These are phyloP conservation scores for Mythimna vitellina DNA, from an alignment of 2,888 invertebrate species.

Conservation along the genomic window DNA sequence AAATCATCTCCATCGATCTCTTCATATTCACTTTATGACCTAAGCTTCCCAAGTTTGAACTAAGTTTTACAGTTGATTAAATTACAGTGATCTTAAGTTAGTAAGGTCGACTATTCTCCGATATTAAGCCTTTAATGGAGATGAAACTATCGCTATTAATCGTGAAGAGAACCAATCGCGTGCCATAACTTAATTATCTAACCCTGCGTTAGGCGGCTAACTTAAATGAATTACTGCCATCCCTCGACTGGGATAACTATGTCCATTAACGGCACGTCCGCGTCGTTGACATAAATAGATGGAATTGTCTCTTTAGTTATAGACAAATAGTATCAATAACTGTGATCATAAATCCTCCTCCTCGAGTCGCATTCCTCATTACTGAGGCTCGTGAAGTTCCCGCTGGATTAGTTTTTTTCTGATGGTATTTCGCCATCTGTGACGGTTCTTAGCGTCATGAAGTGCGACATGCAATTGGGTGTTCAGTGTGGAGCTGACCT, in stretches of 20 bases:
- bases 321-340: background rate
- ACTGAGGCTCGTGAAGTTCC: no score
- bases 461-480: no score
- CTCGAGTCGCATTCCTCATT: no score
- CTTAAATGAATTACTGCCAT: conserved; percentile 41
- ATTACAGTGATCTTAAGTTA: conserved; percentile 6
- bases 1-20: background rate
- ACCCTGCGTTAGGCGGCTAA: conserved; percentile 8
- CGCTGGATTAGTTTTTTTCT: no score
- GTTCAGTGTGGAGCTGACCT: no score
- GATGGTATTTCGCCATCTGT: no score
- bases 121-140: conserved; percentile 24
- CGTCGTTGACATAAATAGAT: background rate
- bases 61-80: background rate
- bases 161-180: conserved; percentile 20
- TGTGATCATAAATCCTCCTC: no score
- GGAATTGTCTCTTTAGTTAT: background rate
- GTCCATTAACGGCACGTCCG: background rate
- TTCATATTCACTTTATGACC: background rate
- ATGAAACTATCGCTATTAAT: conserved; percentile 28
- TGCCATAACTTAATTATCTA: conserved; percentile 45
- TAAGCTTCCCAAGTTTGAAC: background rate
- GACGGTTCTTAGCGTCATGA: no score
- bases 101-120: background rate
- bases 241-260: conserved; percentile 10